Conservation (phyloP, 1,140 invertebrate species). For the Saccostrea echinata region DNA sequence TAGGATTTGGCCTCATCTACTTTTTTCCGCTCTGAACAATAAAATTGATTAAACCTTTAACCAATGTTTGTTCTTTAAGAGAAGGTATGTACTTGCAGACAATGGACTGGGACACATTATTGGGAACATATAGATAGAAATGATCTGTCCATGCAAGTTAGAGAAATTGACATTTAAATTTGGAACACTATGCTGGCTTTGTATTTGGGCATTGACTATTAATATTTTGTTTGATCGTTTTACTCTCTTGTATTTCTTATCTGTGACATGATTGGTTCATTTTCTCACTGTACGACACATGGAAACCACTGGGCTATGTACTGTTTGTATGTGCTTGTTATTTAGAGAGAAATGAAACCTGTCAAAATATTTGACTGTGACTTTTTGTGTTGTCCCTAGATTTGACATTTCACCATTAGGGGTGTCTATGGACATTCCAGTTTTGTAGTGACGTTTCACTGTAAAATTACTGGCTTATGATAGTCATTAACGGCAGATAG, state of each 20-base stretch:
- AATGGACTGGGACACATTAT: not conserved
- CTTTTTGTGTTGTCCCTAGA: not conserved
- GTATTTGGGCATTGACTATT: slow-evolving; percentile 25
- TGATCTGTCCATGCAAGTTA: slow-evolving; percentile 36
- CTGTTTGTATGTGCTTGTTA: slow-evolving; percentile 32
- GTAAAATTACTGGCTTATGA: not conserved
- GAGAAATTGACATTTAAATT: slow-evolving; percentile 39
- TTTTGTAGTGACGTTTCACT: not conserved
- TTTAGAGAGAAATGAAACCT: slow-evolving; percentile 24
- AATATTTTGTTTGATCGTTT: slow-evolving; percentile 38
- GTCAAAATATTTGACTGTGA: not conserved
- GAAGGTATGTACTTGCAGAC: not conserved
- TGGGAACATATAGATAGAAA: slow-evolving; percentile 11
- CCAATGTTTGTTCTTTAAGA: slow-evolving; percentile 26
- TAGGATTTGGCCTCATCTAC: slow-evolving; percentile 1
- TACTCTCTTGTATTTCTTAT: slow-evolving; percentile 31
- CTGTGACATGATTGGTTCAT: slow-evolving; percentile 31
- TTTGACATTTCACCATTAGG: not conserved
- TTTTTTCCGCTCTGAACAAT: slow-evolving; percentile 3
- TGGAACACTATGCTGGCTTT: slow-evolving; percentile 11
- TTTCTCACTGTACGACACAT: slow-evolving; percentile 27
- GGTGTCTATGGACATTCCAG: not conserved
- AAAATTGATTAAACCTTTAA: slow-evolving; percentile 22
- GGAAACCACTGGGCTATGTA: slow-evolving; percentile 4
- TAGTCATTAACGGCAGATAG: not conserved